Base-by-base conservation (phyloP, 2,797 vertebrate genomes). In the Anableps anableps region DNA sequence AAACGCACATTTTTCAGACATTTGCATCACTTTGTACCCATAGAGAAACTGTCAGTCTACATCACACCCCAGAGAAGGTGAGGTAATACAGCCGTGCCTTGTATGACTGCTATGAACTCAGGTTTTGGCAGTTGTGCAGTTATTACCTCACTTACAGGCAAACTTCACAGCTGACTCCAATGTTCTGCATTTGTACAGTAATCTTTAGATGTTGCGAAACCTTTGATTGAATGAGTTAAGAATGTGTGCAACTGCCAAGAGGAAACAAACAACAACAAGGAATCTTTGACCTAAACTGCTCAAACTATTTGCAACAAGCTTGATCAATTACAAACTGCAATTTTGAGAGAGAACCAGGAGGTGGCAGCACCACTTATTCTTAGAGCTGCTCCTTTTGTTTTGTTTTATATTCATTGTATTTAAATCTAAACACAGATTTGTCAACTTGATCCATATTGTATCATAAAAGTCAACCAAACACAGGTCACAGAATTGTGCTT, bases 341-440 rank as follows among this genome's bases (percentile, higher is more conserved):
- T 86, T 83, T 48, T 62, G 34, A 83, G 3, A 23, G 16, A 75
- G 38, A 87, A 74, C 93, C 93, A 94, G 88, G 53, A 93, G 93
- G 88, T 93, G 93, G 93, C 93, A 92, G 92, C 89, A 94, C 78
- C 76, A 78, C 75, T 82, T 78, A 9, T n/a, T 48, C 36, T 53
- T 53, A n/a, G 5, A 1, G 31, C 34, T 50, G 38, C 74, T 74
- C 34, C 2, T 38, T 53, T 23, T 38, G 14, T 17, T 75, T 64
- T 23, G 34, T n/a, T 0, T 45, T 73, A 62, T 41, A 47, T 66
- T 8, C 41, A 70, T 34, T 60, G 51, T 34, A 31, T 60, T 51
- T 29, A 45, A 71, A 55, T 55, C 26, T 72, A 29, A 72, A 50
- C 29, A 34, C 62, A 36, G 36, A 77, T 53, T 4, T 62, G 38